phyloP scores from a whole-genome alignment of 2,888 invertebrate genomes.

The Chrysotoxum bicinctum region DNA sequence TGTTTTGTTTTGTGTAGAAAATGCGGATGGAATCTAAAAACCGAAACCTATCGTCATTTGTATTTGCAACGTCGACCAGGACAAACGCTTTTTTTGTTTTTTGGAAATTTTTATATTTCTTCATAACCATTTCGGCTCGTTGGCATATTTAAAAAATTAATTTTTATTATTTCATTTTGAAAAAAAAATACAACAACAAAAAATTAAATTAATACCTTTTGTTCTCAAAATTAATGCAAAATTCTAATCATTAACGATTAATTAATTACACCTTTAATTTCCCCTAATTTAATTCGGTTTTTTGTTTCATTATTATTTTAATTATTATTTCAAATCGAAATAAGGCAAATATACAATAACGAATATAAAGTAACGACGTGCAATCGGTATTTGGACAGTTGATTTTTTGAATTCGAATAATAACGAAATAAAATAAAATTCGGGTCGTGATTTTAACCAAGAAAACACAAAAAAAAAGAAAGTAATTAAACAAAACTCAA shows the following conservation, averaged over 20 bases:
- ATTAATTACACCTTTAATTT: conserved; percentile 58
- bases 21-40: conserved; percentile 60
- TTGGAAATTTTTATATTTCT: conserved; percentile 80
- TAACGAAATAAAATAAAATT: conserved; percentile 28
- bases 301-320: conserved; percentile 74
- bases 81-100: conserved; percentile 79
- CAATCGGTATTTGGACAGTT: conserved; percentile 56
- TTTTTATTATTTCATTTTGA: conserved; percentile 77
- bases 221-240: conserved; percentile 68
- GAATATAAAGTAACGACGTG: conserved; percentile 45
- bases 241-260: conserved; percentile 56
- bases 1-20: conserved; percentile 45
- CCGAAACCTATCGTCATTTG: conserved; percentile 77
- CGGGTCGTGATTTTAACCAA: conserved; percentile 24
- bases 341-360: conserved; percentile 37
- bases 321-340: conserved; percentile 54
- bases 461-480: conserved; percentile 34
- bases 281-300: conserved; percentile 57
- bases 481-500: conserved; percentile 34
- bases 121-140: conserved; percentile 70
- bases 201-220: conserved; percentile 55
- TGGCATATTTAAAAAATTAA: conserved; percentile 62
- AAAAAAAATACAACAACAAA: conserved; percentile 52
- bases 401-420: conserved; percentile 15
- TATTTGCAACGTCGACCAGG: conserved; percentile 80